These are phyloP conservation scores for Salminus brasiliensis DNA, from an alignment of 2,113 vertebrate species.

Conservation along the genomic window DNA sequence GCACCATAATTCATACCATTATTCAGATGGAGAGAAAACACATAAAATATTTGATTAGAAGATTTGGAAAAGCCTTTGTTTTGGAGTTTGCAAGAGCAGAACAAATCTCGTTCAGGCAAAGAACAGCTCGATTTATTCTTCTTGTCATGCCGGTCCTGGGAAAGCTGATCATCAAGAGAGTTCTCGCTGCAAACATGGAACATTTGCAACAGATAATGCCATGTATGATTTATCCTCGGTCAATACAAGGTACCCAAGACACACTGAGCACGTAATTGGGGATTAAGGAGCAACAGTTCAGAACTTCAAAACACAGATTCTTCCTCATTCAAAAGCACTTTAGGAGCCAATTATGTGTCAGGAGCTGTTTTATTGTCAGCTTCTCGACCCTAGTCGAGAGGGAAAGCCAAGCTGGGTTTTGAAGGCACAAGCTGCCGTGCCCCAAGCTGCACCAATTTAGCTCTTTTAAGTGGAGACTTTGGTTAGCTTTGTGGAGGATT, in stretches of 20 bases:
- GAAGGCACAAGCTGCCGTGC: background rate
- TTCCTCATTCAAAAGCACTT: background rate
- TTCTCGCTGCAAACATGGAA: slow-evolving; percentile 12
- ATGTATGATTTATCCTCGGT: slow-evolving; percentile 4
- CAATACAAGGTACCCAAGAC: background rate
- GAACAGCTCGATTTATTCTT: background rate
- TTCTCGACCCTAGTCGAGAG: slow-evolving; percentile 34
- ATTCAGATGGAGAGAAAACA: background rate
- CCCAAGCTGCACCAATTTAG: slow-evolving; percentile 18
- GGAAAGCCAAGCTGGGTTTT: slow-evolving; percentile 39
- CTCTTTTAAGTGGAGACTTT: slow-evolving; percentile 34
- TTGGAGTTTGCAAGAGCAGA: slow-evolving; percentile 20
- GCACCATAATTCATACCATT: background rate
- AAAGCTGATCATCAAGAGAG: slow-evolving; percentile 14
- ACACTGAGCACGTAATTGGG: background rate
- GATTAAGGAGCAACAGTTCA: slow-evolving; percentile 12
- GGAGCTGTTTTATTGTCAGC: slow-evolving; percentile 21
- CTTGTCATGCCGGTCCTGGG: slow-evolving; percentile 23
- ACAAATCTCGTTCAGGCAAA: slow-evolving; percentile 34
- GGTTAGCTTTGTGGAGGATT: slow-evolving; percentile 56
- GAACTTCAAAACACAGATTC: slow-evolving; percentile 18
- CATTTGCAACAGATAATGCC: slow-evolving; percentile 33
- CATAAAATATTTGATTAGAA: slow-evolving; percentile 8
- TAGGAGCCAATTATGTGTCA: slow-evolving; percentile 24
- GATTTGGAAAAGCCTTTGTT: slow-evolving; percentile 28